A percentile compares a stretch with the other conserved stretches of the same genome.
These are phyloP conservation scores for Vesta saturnalis DNA, from an alignment of 2,888 invertebrate species.

Conservation along the genomic window DNA sequence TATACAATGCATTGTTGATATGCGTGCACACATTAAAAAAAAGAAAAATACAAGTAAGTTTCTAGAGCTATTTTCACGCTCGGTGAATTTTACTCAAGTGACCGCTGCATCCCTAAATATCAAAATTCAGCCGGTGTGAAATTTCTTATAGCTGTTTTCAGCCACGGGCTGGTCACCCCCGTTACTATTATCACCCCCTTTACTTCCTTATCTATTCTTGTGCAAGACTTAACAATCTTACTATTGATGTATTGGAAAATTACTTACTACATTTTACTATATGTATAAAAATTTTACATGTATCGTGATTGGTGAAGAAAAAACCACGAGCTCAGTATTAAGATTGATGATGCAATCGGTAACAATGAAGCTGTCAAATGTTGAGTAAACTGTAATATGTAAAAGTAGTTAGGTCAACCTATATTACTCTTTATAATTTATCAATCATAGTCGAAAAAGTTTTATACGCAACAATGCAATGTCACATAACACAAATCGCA, in stretches of 20 bases:
- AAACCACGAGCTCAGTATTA: constrained; percentile 45
- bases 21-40: neutral
- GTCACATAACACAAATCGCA: too few relatives aligned
- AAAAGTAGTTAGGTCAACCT: constrained; percentile 40
- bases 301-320: constrained; percentile 12
- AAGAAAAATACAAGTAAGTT: neutral
- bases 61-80: constrained; percentile 58
- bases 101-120: constrained; percentile 60
- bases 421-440: neutral
- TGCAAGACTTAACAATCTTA: constrained; percentile 59
- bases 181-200: constrained; percentile 42
- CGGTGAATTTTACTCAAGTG: constrained; percentile 50
- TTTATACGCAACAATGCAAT: too few relatives aligned
- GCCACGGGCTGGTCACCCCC: constrained; percentile 32
- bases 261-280: constrained; percentile 2
- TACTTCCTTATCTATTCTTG: constrained; percentile 55
- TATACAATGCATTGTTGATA: constrained; percentile 4
- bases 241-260: constrained; percentile 55
- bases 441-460: too few relatives aligned
- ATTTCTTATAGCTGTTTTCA: constrained; percentile 49
- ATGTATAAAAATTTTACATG: neutral
- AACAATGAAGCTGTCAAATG: constrained; percentile 40
- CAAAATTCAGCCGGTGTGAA: constrained; percentile 62
- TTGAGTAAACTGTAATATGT: constrained; percentile 43
- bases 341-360: constrained; percentile 44